phyloP scores from a whole-genome alignment of 1,140 invertebrate species.

The Solen grandis region DNA sequence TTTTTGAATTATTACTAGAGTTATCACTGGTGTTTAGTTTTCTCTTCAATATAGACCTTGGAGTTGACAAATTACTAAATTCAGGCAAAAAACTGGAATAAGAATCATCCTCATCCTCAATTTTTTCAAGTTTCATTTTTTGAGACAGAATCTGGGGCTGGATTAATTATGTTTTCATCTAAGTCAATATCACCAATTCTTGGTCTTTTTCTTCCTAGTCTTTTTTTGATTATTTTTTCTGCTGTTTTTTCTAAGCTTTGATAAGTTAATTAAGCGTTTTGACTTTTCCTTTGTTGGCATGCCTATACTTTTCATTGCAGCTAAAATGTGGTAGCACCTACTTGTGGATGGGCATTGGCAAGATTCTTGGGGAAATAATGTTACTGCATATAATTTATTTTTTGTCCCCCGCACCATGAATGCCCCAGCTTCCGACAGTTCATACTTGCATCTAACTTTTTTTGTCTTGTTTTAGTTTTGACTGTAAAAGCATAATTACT shows the following conservation, averaged over 20 bases:
- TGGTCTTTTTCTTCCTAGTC: slow-evolving; percentile 8
- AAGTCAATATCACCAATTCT: too few relatives aligned
- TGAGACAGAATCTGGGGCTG: slow-evolving; percentile 22
- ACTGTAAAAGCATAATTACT: neutral
- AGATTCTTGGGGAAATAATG: slow-evolving; percentile 16
- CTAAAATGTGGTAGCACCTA: neutral
- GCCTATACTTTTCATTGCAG: slow-evolving; percentile 9
- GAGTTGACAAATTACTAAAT: too few relatives aligned
- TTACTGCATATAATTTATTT: neutral
- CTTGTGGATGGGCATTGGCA: slow-evolving; percentile 11
- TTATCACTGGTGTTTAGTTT: too few relatives aligned
- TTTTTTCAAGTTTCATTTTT: slow-evolving; percentile 22
- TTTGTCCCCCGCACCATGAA: slow-evolving; percentile 13
- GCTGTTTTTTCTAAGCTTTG: slow-evolving; percentile 13
- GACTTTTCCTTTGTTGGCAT: slow-evolving; percentile 12
- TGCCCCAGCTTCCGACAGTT: slow-evolving; percentile 5
- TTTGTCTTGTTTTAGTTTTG: slow-evolving; percentile 12
- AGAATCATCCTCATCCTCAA: too few relatives aligned
- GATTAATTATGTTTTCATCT: neutral
- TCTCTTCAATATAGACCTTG: too few relatives aligned
- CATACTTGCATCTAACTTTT: neutral
- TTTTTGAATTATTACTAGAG: too few relatives aligned
- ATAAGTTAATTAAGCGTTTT: slow-evolving; percentile 1
- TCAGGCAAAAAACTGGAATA: too few relatives aligned
- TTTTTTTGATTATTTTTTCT: slow-evolving; percentile 9